These are phyloP conservation scores for Subacronicta megacephala DNA, from an alignment of 2,888 invertebrate species.

Conservation along the genomic window DNA sequence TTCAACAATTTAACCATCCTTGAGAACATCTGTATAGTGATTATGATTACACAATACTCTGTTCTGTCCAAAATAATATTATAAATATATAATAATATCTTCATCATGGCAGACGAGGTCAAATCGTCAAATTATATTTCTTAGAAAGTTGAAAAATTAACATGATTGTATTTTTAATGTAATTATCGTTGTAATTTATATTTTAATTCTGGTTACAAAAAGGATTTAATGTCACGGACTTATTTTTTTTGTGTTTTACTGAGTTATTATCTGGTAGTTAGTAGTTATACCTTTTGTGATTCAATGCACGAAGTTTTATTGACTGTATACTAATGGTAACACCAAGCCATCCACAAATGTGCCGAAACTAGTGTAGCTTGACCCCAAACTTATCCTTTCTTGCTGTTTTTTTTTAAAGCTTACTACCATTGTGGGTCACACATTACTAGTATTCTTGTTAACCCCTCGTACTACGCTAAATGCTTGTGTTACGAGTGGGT, in stretches of 20 bases:
- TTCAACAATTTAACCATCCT: no score
- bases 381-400: no score
- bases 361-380: no score
- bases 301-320: no score
- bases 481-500: no score
- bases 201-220: slow-evolving; percentile 1
- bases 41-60: slow-evolving; percentile 16
- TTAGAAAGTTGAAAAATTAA: slow-evolving; percentile 28
- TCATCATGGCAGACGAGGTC: slow-evolving; percentile 31
- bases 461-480: no score
- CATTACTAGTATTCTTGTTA: no score
- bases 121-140: slow-evolving; percentile 15
- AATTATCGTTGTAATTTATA: slow-evolving; percentile 34
- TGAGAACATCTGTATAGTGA: background rate
- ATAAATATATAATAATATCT: slow-evolving; percentile 30
- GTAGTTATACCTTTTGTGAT: no score
- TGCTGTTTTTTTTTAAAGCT: no score
- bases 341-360: no score
- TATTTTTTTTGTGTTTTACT: slow-evolving; percentile 7
- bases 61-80: slow-evolving; percentile 35
- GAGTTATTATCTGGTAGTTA: slow-evolving; percentile 1
- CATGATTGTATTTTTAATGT: slow-evolving; percentile 1
- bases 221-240: slow-evolving; percentile 39
- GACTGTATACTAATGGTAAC: no score
- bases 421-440: no score